A percentile compares a stretch with the other conserved stretches of the same genome.
These are phyloP conservation scores for Brachionichthys hirsutus DNA, from an alignment of 2,113 vertebrate species.

Conservation along the genomic window DNA sequence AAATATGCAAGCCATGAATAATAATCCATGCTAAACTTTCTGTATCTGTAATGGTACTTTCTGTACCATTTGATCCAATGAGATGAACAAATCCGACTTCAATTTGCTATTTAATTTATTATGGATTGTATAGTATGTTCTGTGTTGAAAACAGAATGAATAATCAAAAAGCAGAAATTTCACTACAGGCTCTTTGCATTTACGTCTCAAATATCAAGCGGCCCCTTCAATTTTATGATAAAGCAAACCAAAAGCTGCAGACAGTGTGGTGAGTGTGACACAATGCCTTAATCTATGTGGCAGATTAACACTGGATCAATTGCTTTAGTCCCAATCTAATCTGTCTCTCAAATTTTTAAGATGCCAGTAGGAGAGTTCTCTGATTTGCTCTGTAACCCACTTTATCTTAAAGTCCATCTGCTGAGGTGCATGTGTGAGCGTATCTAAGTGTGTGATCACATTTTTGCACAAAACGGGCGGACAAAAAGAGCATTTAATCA, in stretches of 20 bases:
- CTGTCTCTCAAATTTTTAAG: slow-evolving; percentile 34
- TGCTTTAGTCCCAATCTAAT: slow-evolving; percentile 48
- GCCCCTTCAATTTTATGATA: slow-evolving; percentile 15
- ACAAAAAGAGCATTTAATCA: slow-evolving; percentile 37
- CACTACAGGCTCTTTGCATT: background rate
- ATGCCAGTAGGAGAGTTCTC: slow-evolving; percentile 5
- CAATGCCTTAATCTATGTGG: slow-evolving; percentile 41
- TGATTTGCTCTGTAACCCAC: slow-evolving; percentile 24
- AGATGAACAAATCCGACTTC: no score
- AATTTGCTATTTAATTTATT: no score
- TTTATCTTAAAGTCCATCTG: background rate
- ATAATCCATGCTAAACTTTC: no score
- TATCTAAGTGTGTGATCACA: slow-evolving; percentile 1
- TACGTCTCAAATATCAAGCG: slow-evolving; percentile 11
- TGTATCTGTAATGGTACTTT: no score
- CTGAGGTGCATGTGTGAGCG: background rate
- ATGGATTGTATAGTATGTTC: no score
- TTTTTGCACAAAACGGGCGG: slow-evolving; percentile 7
- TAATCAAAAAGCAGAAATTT: no score
- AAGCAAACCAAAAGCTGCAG: slow-evolving; percentile 3
- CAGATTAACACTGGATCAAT: slow-evolving; percentile 48
- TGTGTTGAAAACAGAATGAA: no score
- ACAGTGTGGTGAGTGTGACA: slow-evolving; percentile 16
- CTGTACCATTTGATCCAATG: no score
- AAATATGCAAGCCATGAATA: no score